Conservation (phyloP, 2,888 invertebrate genomes). For the Julus scandinavius region DNA sequence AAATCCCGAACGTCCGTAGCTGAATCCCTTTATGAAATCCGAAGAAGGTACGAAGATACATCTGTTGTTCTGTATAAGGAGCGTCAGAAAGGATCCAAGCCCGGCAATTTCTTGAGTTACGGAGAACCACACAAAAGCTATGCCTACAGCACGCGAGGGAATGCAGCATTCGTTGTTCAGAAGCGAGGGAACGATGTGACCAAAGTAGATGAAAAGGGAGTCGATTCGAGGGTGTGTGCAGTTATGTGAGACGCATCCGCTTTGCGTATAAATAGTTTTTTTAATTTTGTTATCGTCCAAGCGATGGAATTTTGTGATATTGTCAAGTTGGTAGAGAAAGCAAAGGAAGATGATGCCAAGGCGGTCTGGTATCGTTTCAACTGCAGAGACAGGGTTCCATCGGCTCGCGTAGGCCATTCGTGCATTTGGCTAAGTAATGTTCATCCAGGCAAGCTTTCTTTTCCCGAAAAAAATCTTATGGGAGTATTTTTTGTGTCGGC, state of each 20-base stretch:
- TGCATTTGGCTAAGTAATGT: neutral
- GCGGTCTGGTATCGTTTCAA: conserved; percentile 35
- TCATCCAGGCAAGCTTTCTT: no score
- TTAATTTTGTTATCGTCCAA: neutral
- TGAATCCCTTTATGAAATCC: conserved; percentile 59
- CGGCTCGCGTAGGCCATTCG: conserved; percentile 53
- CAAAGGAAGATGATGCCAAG: neutral
- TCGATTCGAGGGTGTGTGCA: conserved; percentile 59
- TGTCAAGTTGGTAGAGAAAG: conserved; percentile 2
- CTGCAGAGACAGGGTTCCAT: conserved; percentile 28
- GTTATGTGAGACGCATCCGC: conserved; percentile 57
- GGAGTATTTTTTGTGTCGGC: conserved; percentile 49
- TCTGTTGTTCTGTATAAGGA: conserved; percentile 59
- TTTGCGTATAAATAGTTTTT: neutral
- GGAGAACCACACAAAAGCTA: conserved; percentile 57
- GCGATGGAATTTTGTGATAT: conserved; percentile 47
- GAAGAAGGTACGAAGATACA: conserved; percentile 60
- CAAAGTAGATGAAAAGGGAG: conserved; percentile 60
- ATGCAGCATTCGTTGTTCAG: conserved; percentile 59
- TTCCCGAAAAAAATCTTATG: neutral
- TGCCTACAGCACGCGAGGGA: conserved; percentile 59
- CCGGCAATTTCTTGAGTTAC: conserved; percentile 58
- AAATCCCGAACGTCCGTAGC: conserved; percentile 5
- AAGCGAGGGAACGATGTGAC: conserved; percentile 58
- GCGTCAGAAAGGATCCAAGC: conserved; percentile 57